phyloP scores from a whole-genome alignment of 2,797 vertebrate genomes.

The Potorous gilbertii region DNA sequence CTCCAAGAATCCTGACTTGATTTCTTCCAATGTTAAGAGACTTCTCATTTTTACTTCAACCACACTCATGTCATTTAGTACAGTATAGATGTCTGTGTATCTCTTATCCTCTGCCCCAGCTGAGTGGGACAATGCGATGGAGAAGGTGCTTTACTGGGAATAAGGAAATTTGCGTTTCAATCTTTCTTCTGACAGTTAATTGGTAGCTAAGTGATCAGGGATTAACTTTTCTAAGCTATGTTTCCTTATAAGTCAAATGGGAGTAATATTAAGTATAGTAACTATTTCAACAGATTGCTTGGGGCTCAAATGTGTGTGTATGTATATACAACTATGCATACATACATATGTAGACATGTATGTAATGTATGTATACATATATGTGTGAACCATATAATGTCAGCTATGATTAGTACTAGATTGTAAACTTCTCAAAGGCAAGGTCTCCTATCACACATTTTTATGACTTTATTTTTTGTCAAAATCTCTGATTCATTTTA shows the following conservation, averaged over 20 bases:
- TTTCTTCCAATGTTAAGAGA: accelerated
- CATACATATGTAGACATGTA: neutral
- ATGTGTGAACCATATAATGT: neutral
- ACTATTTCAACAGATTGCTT: neutral
- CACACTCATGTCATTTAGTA: neutral
- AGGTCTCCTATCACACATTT: neutral
- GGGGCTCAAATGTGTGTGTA: neutral
- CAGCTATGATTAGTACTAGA: neutral
- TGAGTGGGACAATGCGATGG: neutral
- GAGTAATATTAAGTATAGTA: neutral
- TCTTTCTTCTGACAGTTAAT: neutral
- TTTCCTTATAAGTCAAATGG: neutral
- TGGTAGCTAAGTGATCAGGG: neutral
- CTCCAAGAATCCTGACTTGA: neutral
- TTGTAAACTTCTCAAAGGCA: neutral
- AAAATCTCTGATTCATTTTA: neutral
- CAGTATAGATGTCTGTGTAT: neutral
- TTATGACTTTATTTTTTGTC: neutral
- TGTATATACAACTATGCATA: neutral
- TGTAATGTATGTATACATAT: neutral
- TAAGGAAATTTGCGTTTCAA: neutral
- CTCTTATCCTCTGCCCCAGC: neutral
- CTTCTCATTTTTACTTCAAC: neutral
- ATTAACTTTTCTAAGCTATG: neutral
- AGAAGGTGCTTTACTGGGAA: neutral